phyloP scores from a whole-genome alignment of 2,113 vertebrate genomes.

The Solea senegalensis region DNA sequence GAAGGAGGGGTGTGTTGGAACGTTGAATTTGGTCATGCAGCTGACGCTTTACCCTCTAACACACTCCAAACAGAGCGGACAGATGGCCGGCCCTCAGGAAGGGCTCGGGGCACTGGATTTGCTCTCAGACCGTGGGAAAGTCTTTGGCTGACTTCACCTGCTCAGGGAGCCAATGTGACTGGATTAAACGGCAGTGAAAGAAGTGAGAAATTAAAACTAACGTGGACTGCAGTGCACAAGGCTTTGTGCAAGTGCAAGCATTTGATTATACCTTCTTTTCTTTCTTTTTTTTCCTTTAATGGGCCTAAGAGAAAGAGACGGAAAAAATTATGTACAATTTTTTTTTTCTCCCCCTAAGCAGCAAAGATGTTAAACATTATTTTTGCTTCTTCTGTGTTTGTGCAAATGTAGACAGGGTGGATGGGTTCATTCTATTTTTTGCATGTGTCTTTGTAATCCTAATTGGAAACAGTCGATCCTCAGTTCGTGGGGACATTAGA shows the following conservation, averaged over 20 bases:
- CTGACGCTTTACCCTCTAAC: conserved; percentile 78
- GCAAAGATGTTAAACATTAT: conserved; percentile 5
- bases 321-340: conserved; percentile 4
- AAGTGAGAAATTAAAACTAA: conserved; percentile 69
- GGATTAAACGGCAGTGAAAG: conserved; percentile 78
- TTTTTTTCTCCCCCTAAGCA: background rate
- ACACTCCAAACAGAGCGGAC: conserved; percentile 80
- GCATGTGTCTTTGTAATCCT: conserved; percentile 53
- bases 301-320: background rate
- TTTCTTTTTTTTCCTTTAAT: background rate
- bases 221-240: conserved; percentile 16
- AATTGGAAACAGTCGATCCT: conserved; percentile 69
- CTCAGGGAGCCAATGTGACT: conserved; percentile 73
- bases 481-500: conserved; percentile 59
- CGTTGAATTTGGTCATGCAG: conserved; percentile 81
- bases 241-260: conserved; percentile 16
- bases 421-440: conserved; percentile 53
- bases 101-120: conserved; percentile 79
- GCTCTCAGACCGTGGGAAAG: conserved; percentile 84
- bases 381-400: conserved; percentile 3
- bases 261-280: background rate
- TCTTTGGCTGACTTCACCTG: conserved; percentile 82
- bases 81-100: conserved; percentile 83
- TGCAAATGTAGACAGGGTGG: conserved; percentile 29
- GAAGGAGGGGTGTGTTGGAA: conserved; percentile 80